Percentiles rank a stretch among this genome's conserved stretches.
phyloP scores from a whole-genome alignment of 1,140 invertebrate species.

The Ceratina japonica region DNA sequence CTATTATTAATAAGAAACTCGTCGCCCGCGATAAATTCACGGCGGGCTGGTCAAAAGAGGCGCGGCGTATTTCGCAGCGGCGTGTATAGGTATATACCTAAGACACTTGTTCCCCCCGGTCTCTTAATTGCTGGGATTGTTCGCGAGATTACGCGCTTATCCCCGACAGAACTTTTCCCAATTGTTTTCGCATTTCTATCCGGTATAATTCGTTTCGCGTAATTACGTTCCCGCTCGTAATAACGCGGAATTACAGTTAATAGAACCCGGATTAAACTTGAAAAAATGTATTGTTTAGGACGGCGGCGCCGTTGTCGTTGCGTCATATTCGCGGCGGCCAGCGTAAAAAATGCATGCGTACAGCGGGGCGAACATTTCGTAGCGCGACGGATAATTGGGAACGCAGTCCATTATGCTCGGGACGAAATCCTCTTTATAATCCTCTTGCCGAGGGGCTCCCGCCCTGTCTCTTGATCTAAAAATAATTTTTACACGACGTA shows the following conservation, averaged over 20 bases:
- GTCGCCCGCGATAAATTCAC: background rate
- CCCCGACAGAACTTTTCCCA: background rate
- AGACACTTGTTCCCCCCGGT: background rate
- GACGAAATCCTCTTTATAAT: too few relatives aligned
- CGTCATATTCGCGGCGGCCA: background rate
- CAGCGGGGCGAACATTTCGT: background rate
- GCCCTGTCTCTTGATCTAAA: too few relatives aligned
- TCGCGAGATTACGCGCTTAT: background rate
- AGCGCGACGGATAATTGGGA: background rate
- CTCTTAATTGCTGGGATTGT: background rate
- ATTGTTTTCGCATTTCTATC: background rate
- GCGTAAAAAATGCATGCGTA: background rate
- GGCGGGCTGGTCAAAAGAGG: background rate
- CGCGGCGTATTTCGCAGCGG: background rate
- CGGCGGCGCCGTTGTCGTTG: background rate
- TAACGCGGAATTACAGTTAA: background rate
- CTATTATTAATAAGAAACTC: constrained; percentile 13
- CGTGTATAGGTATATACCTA: background rate
- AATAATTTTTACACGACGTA: too few relatives aligned
- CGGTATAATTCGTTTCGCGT: background rate
- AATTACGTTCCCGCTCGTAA: background rate
- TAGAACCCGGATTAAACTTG: background rate
- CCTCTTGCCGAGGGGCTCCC: too few relatives aligned
- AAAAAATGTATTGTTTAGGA: constrained; percentile 3
- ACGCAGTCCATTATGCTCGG: too few relatives aligned